Base-by-base conservation (phyloP, 2,888 invertebrate species). In the Deilephila porcellus region DNA sequence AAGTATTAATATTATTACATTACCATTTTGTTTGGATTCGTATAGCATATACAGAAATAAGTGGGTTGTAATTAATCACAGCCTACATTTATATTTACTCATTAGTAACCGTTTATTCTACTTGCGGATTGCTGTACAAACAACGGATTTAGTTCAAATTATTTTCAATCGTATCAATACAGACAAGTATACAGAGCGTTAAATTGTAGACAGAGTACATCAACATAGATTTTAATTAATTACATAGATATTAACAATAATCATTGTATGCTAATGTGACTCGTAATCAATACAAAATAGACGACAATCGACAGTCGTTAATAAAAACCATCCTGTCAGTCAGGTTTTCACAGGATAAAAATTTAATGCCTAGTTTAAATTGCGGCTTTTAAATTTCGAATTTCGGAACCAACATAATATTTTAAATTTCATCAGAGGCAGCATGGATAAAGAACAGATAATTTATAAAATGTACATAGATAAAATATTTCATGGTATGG, bases 221-320 rank as follows among this genome's bases (percentile, higher is more conserved):
- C 3, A 67, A 45, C 45, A 67, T 67, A 52, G 52, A 67, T 67
- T 67, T 67, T 67, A 67, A 67, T 67, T 67, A 67, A 67, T 67
- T 52, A 67, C 25, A 45, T 25, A 67, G 67, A 67, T 67, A 67
- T 67, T 67, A 67, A 67, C 52, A 67, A 67, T 67, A 67, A 67
- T 25, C 67, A 67, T 67, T 67, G 67, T 67, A 67, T 67, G 67
- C 45, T 67, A 67, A 67, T 67, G 67, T 52, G 17, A 52, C 25
- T 52, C 25, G 17, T 6, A n/a, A 63, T 37, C 63, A 67, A 67
- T 67, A 67, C 52, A 25, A 67, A 67, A 67, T 67, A 67, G 45
- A 67, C 67, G 45, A 67, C 67, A 67, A 52, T 67, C 67, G 25
- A 52, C 67, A 52, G 20, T 25, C 25, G 64, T 45, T 45, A 25